Evolutionary conservation across 2,113 vertebrate genomes (phyloP).

Genomic region (Tursiops truncatus): DNA sequence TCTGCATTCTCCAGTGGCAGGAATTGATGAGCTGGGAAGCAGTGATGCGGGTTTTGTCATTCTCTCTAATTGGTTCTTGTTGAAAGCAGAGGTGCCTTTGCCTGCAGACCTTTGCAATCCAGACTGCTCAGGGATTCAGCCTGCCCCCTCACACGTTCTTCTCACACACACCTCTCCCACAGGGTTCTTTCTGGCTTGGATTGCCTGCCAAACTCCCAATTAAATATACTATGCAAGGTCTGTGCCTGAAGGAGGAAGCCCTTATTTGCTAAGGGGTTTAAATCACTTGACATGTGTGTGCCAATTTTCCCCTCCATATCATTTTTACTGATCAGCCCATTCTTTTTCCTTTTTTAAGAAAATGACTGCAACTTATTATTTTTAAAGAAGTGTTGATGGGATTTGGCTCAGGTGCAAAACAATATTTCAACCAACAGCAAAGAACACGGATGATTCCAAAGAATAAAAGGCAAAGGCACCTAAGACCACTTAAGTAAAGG

Average conservation of each 20-base stretch:
- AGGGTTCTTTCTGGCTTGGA: constrained; percentile 29
- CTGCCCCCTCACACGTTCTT: neutral
- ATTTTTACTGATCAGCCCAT: constrained; percentile 57
- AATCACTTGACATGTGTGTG: constrained; percentile 40
- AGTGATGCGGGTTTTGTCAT: constrained; percentile 15
- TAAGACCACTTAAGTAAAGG: constrained; percentile 21
- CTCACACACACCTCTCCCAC: constrained; percentile 4
- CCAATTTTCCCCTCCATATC: constrained; percentile 45
- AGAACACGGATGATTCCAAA: neutral
- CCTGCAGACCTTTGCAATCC: constrained; percentile 44
- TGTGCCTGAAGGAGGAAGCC: constrained; percentile 34
- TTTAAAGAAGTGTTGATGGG: constrained; percentile 46
- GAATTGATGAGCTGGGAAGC: constrained; percentile 39
- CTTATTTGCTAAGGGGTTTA: constrained; percentile 45
- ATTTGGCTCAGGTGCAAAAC: constrained; percentile 68
- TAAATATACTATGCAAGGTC: constrained; percentile 23
- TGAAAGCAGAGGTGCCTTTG: neutral
- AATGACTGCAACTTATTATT: constrained; percentile 65
- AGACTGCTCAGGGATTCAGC: constrained; percentile 37
- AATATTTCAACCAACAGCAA: constrained; percentile 52
- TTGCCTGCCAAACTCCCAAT: constrained; percentile 38
- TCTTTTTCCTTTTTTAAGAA: constrained; percentile 61
- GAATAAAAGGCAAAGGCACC: constrained; percentile 18
- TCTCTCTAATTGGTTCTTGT: constrained; percentile 56
- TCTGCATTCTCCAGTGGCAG: neutral